Conservation (phyloP, 2,888 invertebrate genomes). For the Eudasyphora cyanicolor region DNA sequence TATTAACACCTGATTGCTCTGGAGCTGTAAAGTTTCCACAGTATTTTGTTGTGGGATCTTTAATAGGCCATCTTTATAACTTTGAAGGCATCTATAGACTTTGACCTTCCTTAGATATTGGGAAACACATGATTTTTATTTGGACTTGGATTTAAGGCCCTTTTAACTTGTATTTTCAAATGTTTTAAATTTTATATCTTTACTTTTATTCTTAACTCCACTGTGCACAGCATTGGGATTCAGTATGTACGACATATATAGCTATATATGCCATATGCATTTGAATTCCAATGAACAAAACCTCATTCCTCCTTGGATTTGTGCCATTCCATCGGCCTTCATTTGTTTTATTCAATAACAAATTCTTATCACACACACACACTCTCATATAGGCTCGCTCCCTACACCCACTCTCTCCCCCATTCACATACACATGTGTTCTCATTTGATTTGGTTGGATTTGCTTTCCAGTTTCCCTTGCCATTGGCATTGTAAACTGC, state of each 20-base stretch:
- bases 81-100: no score
- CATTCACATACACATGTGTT: no score
- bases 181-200: background rate
- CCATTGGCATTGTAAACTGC: background rate
- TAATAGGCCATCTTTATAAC: no score
- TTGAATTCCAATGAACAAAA: background rate
- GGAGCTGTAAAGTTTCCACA: no score
- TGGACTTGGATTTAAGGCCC: no score
- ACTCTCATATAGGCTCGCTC: no score
- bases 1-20: no score
- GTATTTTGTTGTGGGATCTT: no score
- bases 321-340: conserved; percentile 1
- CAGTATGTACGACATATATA: background rate
- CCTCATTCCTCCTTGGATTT: background rate
- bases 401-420: no score
- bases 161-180: no score
- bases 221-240: background rate
- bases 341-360: conserved; percentile 57
- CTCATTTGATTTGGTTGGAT: conserved; percentile 54
- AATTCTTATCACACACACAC: conserved; percentile 54
- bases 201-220: background rate
- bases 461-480: conserved; percentile 4
- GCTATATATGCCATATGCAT: background rate
- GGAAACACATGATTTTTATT: no score
- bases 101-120: no score